These are phyloP conservation scores for Limenitis camilla DNA, from an alignment of 2,888 invertebrate genomes.

Conservation along the genomic window DNA sequence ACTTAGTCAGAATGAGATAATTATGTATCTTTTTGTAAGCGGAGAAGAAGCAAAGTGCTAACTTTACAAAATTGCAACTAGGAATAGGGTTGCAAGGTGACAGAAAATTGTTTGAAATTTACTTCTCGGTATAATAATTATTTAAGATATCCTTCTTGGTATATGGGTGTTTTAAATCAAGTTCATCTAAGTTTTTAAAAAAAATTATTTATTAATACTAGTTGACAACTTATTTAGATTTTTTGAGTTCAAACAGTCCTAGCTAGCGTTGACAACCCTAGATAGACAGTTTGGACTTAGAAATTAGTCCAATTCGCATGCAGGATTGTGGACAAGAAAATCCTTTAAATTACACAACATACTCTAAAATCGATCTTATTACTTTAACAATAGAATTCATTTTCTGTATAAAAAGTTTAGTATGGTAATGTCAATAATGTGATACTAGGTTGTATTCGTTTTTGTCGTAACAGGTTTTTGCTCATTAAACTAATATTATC, in stretches of 20 bases:
- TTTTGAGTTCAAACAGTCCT: no score
- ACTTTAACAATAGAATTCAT: background rate
- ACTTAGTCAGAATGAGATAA: constrained; percentile 17
- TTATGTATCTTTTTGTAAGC: constrained; percentile 25
- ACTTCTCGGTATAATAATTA: no score
- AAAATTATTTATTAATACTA: no score
- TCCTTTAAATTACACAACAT: constrained; percentile 5
- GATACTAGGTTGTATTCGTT: constrained; percentile 3
- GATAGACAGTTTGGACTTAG: constrained; percentile 21
- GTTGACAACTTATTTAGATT: no score
- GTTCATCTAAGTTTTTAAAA: no score
- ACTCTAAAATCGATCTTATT: background rate
- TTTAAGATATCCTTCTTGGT: no score
- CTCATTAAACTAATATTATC: background rate
- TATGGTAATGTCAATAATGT: constrained; percentile 2
- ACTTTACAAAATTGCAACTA: constrained; percentile 27
- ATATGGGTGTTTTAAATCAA: no score
- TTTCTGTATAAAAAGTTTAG: background rate
- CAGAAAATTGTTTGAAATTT: no score
- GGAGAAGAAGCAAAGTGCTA: constrained; percentile 23
- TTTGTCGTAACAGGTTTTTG: constrained; percentile 2
- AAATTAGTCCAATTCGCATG: constrained; percentile 22
- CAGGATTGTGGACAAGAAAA: constrained; percentile 12
- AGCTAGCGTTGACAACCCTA: no score
- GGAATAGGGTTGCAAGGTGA: background rate